Evolutionary conservation across 2,113 vertebrate species (phyloP).

Genomic region (Nycticorax nycticorax): DNA sequence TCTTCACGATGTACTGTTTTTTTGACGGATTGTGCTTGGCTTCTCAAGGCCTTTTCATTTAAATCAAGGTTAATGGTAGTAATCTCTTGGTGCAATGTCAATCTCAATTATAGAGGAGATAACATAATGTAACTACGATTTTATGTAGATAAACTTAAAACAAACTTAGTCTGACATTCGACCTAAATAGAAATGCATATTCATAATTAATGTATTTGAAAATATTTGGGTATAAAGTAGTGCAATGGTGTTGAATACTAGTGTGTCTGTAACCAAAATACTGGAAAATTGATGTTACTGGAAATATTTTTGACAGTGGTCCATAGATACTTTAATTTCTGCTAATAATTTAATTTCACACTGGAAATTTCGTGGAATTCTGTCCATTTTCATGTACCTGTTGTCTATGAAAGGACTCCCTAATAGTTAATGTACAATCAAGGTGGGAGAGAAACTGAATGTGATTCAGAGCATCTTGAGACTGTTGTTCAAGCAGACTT

Average conservation of each 20-base stretch:
- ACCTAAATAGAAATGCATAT: not conserved
- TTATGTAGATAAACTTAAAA: not conserved
- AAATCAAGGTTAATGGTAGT: not conserved
- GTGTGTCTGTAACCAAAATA: not conserved
- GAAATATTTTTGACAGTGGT: not conserved
- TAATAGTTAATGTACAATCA: not conserved
- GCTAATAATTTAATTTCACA: not conserved
- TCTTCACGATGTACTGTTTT: not conserved
- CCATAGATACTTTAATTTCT: not conserved
- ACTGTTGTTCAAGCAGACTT: not conserved
- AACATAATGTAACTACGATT: not conserved
- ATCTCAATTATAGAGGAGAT: not conserved
- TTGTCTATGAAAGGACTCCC: not conserved
- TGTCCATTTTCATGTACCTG: not conserved
- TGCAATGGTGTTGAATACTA: not conserved
- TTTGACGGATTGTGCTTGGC: accelerated
- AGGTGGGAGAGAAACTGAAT: not conserved
- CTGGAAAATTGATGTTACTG: not conserved
- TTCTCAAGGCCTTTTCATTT: not conserved
- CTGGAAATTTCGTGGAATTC: not conserved
- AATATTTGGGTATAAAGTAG: not conserved
- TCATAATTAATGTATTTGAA: not conserved
- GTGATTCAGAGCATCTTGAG: not conserved
- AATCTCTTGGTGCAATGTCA: not conserved
- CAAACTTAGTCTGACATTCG: not conserved